phyloP scores from a whole-genome alignment of 2,797 vertebrate genomes.

The Catostomus latipinnis region DNA sequence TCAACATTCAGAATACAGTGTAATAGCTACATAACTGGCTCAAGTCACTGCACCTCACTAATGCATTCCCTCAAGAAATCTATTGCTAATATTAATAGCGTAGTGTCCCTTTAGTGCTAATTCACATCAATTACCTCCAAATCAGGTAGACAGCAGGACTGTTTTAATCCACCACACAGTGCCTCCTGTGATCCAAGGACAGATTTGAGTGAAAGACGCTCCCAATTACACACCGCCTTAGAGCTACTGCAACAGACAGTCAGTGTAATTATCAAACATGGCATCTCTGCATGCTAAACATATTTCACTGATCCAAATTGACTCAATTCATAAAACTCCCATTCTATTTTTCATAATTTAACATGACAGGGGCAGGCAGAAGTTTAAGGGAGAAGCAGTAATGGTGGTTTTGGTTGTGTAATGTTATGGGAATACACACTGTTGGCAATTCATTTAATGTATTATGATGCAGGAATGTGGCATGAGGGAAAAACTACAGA shows the following conservation, averaged over 20 bases:
- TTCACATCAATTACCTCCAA: constrained; percentile 38
- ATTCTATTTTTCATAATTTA: constrained; percentile 7
- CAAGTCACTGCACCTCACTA: constrained; percentile 1
- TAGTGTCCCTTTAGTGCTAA: constrained; percentile 19
- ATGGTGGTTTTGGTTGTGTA: not conserved
- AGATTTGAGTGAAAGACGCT: constrained; percentile 27
- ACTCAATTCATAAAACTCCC: constrained; percentile 33
- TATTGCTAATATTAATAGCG: constrained; percentile 27
- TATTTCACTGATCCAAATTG: constrained; percentile 30
- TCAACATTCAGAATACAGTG: too few species aligned
- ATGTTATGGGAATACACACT: not conserved
- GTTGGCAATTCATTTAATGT: not conserved
- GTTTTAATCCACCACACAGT: constrained; percentile 37
- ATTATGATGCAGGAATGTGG: not conserved
- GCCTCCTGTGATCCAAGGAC: constrained; percentile 30
- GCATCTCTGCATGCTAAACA: constrained; percentile 30
- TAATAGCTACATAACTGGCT: not conserved
- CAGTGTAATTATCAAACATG: constrained; percentile 27
- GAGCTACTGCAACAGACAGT: constrained; percentile 19
- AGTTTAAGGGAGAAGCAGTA: constrained; percentile 13
- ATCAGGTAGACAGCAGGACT: constrained; percentile 32
- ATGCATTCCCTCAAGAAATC: constrained; percentile 17
- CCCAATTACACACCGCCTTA: constrained; percentile 32
- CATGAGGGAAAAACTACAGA: not conserved
- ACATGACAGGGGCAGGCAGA: constrained; percentile 3